Evolutionary conservation across 2,113 vertebrate species (phyloP), one percentile per base, ranked within the genome.

Genomic region (Gymnarchus niloticus): DNA sequence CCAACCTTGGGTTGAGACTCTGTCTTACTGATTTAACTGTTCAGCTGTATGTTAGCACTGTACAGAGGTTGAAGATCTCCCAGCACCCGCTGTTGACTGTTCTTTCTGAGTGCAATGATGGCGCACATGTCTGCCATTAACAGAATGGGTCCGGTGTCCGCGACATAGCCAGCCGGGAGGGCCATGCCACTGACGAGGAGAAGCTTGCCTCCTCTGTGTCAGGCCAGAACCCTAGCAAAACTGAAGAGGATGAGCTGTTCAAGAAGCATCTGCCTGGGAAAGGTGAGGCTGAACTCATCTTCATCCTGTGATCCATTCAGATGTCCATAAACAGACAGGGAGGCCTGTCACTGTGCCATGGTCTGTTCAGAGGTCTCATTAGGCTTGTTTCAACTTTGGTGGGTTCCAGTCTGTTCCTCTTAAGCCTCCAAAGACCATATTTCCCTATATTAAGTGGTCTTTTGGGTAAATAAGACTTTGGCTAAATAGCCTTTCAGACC

Each of bases 181-280:
- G 94, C 46, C 96, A 89, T 0, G 97, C 97, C 84, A 98, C 97
- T 0, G 97, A 98, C 0, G 97, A 98, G 90, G 97, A 98, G 91
- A 98, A 98, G 87, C 44, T 98, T 93, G 97, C 97, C 0, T 96
- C 93, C 88, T 96, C 84, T 3, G 92, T 87, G 48, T 93, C 90
- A 89, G 90, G 88, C 52, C 2, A 44, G 10, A 84, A 85, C 41
- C 41, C 73, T 0, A 6, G 52, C n/a, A 84, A 65, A 19, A 19
- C 56, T 1, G 82, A 41, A 28, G 61, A 85, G 28, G 73, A 80
- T 6, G 51, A 80, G 37, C 37, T 23, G 6, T 8, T 69, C 52
- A 80, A 85, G 19, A 78, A 56, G 52, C 23, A 37, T 1, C 33
- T 56, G 51, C 4, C 33, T n/a, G 52, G 84, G 2, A 69, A 85